Base-by-base conservation (phyloP, 1,140 invertebrate species). In the Drosophila bocki region DNA sequence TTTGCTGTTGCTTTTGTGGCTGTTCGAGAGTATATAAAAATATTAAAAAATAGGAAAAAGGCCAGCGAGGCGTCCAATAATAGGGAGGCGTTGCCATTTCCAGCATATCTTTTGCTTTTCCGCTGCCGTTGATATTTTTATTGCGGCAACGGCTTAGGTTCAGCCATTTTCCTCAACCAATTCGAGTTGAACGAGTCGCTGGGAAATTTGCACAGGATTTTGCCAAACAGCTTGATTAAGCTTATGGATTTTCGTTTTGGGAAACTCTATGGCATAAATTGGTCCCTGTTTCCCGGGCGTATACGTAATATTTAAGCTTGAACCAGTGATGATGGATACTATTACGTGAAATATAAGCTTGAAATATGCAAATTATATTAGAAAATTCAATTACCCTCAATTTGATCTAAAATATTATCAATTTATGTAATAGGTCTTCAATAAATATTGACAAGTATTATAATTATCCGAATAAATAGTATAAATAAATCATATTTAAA, bases 81-180 rank as follows among this genome's bases (percentile, higher is more conserved):
- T 71, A 7, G 53, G 58, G 35, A 51, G 74, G 33, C 56, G 57
- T 61, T 81, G 41, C 64, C 62, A 59, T 45, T 35, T 53, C 44
- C 17, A 13, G 26, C 22, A 63, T 51, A 50, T 76, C 60, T 53
- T 39, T 39, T 29, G 37, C 45, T 39, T 56, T 50, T 57, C 22
- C 22, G 61, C 77, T 74, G 80, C 60, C 80, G 80, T 84, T 88
- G 84, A 88, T 88, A 88, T 88, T 88, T 87, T 88, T 88, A 88
- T 84, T 75, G 80, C 77, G 63, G 51, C 64, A 42, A 32, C 65
- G 77, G 84, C 77, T 88, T 85, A 85, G 64, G 48, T 68, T 68
- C 58, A 57, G 57, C 70, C 41, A 72, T 80, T 63, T 75, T 65
- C 58, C 44, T 54, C 44, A 39, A 15, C 35, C 65, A 68, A 51